A percentile compares a stretch with the other conserved stretches of the same genome.
Conservation (phyloP, 2,113 vertebrate species). For the Apteryx owenii region DNA sequence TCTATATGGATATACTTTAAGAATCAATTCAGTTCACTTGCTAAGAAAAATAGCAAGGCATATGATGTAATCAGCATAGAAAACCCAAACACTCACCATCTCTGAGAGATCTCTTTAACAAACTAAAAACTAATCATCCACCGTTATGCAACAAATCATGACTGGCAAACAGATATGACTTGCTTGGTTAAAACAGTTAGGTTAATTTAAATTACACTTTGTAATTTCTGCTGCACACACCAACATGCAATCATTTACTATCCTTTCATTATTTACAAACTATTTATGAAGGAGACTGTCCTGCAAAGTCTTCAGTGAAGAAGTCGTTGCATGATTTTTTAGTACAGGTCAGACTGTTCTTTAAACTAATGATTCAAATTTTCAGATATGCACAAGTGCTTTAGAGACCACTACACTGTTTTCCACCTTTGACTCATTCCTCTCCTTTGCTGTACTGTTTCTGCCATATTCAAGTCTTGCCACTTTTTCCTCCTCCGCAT, state of each 20-base stretch:
- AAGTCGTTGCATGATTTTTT: neutral
- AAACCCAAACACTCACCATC: neutral
- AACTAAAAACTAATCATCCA: neutral
- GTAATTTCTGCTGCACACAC: neutral
- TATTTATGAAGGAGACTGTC: neutral
- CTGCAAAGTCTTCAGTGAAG: neutral
- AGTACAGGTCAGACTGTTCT: neutral
- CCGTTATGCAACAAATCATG: neutral
- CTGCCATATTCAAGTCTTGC: neutral
- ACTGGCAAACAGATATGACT: neutral
- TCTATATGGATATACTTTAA: neutral
- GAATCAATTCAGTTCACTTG: neutral
- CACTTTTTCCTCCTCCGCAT: neutral
- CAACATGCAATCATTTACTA: neutral
- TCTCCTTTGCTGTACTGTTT: neutral
- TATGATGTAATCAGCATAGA: neutral
- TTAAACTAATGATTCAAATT: neutral
- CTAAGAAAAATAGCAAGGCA: neutral
- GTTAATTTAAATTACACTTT: neutral
- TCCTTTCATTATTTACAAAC: neutral
- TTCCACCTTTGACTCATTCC: neutral
- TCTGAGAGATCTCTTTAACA: neutral
- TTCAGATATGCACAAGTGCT: neutral
- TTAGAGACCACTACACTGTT: neutral
- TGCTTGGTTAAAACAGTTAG: neutral